Conservation (phyloP, 64 coral and sea anemone species). For the Stylophora pistillata region DNA sequence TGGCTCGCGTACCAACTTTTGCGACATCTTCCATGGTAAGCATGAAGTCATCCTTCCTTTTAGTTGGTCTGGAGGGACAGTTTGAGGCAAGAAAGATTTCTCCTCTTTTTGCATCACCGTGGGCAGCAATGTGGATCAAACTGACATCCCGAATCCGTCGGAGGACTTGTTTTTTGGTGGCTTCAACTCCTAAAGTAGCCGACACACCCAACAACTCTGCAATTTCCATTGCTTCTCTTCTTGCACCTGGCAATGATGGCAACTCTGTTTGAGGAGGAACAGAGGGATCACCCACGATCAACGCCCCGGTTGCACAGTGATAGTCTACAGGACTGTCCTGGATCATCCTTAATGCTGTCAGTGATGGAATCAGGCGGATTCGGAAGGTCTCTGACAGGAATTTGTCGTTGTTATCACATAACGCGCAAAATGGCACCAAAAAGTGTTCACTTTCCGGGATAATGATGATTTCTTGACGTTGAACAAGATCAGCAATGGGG, state of each 20-base stretch:
- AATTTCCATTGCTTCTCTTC: too few relatives aligned
- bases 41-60: too few relatives aligned
- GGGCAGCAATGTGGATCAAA: constrained; percentile 35
- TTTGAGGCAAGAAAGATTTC: too few relatives aligned
- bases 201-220: too few relatives aligned
- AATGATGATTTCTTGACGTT: constrained; percentile 13
- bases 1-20: background rate
- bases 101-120: background rate
- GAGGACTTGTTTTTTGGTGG: too few relatives aligned
- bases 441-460: background rate
- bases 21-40: background rate
- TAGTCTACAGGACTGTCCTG: too few relatives aligned
- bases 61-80: too few relatives aligned
- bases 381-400: constrained; percentile 8
- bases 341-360: constrained; percentile 12
- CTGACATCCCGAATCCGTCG: background rate
- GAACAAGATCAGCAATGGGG: background rate
- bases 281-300: too few relatives aligned
- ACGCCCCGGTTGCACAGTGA: too few relatives aligned
- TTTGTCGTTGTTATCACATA: background rate
- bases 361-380: constrained; percentile 7
- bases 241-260: too few relatives aligned
- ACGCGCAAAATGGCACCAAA: constrained; percentile 7
- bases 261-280: too few relatives aligned
- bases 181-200: too few relatives aligned